Conservation (phyloP, 2,797 vertebrate genomes). For the Netta rufina region DNA sequence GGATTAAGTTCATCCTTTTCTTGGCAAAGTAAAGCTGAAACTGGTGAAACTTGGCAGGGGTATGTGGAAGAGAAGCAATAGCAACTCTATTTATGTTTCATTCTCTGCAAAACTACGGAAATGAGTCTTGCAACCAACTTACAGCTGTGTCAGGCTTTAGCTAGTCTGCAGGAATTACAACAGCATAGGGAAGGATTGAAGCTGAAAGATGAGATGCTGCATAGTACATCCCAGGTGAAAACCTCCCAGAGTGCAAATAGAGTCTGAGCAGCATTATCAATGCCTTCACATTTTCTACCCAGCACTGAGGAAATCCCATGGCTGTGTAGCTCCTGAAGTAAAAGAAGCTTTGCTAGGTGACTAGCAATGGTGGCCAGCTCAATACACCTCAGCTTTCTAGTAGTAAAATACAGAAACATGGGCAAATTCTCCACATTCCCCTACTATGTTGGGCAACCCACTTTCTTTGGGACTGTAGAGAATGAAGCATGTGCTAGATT, state of each 20-base stretch:
- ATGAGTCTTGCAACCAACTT: background rate
- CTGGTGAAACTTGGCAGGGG: background rate
- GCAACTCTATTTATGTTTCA: background rate
- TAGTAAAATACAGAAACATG: background rate
- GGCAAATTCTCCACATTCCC: background rate
- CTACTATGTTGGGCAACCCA: fast-evolving
- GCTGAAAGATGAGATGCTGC: background rate
- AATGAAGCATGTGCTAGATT: background rate
- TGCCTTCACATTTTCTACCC: background rate
- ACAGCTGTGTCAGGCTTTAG: background rate
- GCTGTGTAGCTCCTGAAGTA: background rate
- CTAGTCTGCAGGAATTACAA: background rate
- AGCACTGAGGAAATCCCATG: background rate
- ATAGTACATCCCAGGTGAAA: background rate
- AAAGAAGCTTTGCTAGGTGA: background rate
- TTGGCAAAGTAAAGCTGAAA: background rate
- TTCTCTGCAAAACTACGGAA: background rate
- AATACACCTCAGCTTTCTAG: background rate
- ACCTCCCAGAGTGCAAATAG: background rate
- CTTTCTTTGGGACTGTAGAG: background rate
- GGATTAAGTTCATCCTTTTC: background rate
- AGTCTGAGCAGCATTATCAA: background rate
- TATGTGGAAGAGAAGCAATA: background rate
- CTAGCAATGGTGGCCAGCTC: background rate
- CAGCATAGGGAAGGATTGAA: background rate